Evolutionary conservation across 2,888 invertebrate genomes (phyloP), one percentile per base, ranked within the genome.

Genomic region (Siphonodentalium dalli): DNA sequence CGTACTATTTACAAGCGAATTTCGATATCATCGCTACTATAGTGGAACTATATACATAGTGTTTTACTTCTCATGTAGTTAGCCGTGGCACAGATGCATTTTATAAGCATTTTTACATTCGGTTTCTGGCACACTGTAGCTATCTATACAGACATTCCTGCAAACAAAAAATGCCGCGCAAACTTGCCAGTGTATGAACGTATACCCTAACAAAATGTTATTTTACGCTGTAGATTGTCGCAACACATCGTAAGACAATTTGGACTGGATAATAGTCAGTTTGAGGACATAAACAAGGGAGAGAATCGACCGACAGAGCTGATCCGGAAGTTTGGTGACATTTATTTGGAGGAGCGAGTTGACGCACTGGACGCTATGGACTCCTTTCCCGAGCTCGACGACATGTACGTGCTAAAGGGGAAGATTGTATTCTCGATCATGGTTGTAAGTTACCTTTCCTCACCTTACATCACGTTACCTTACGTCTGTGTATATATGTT

Each of bases 401-500:
- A 91, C 65, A 90, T 91, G 13, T 89, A 91, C 55, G 92, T 93
- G 75, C 87, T 97, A 63, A 96, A 97, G 84, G 89, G 90, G 72
- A 97, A 96, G 86, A 92, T 97, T 66, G 87, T 97, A 64, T 96
- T 96, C 84, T 96, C 95, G 54, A 92, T 95, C 54, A 89, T 94
- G 68, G 96, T 96, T 84, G 96, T 96, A 84, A 89, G 92, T 77
- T 24, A 18, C 6, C 8, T 11, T 29, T 33, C 5, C 13, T 18
- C 15, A 26, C 38, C 8, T 46, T 21, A 13, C 15, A n/a, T n/a
- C n/a, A n/a, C n/a, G n/a, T n/a, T n/a, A n/a, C n/a, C n/a, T n/a
- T n/a, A n/a, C n/a, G n/a, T n/a, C n/a, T n/a, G n/a, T n/a, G n/a
- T n/a, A n/a, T n/a, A n/a, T n/a, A n/a, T n/a, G n/a, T n/a, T n/a